Percentiles rank a stretch among this genome's conserved stretches.
Conservation (phyloP, 2,113 vertebrate species). For the Agelaius tricolor region DNA sequence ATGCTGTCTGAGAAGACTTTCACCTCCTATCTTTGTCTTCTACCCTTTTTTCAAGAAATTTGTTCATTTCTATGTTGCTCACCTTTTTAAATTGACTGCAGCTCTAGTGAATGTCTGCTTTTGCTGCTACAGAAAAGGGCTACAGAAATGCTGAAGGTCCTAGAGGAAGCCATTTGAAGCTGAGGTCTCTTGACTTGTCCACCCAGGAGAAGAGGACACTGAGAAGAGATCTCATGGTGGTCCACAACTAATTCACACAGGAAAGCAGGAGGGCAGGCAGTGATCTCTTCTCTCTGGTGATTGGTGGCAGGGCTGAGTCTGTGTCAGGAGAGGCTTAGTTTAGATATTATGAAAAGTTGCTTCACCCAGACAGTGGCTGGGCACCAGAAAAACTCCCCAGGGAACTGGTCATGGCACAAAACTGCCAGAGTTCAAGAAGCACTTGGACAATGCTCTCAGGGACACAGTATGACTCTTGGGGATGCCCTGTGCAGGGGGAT, state of each 20-base stretch:
- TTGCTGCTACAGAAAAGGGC: not conserved
- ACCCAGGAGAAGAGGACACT: not conserved
- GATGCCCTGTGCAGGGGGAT: too few relatives aligned
- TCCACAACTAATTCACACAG: too few relatives aligned
- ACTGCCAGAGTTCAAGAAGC: not conserved
- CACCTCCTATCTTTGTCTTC: not conserved
- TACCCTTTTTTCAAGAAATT: not conserved
- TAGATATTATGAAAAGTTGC: not conserved
- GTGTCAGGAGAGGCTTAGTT: too few relatives aligned
- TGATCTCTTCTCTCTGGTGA: not conserved
- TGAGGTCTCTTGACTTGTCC: not conserved
- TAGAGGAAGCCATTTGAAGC: not conserved
- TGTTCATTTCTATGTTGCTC: not conserved
- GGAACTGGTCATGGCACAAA: not conserved
- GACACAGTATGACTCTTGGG: not conserved
- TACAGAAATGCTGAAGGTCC: not conserved
- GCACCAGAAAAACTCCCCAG: not conserved
- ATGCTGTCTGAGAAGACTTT: not conserved
- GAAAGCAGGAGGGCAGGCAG: not conserved
- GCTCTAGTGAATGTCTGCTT: not conserved
- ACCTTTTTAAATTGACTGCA: not conserved
- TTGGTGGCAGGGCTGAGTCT: not conserved
- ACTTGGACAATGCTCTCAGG: not conserved
- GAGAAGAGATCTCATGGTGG: not conserved
- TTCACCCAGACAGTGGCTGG: not conserved